Percentiles rank a stretch among this genome's conserved stretches.
Evolutionary conservation across 2,797 vertebrate genomes (phyloP).

Genomic region (Macropus fuliginosus): DNA sequence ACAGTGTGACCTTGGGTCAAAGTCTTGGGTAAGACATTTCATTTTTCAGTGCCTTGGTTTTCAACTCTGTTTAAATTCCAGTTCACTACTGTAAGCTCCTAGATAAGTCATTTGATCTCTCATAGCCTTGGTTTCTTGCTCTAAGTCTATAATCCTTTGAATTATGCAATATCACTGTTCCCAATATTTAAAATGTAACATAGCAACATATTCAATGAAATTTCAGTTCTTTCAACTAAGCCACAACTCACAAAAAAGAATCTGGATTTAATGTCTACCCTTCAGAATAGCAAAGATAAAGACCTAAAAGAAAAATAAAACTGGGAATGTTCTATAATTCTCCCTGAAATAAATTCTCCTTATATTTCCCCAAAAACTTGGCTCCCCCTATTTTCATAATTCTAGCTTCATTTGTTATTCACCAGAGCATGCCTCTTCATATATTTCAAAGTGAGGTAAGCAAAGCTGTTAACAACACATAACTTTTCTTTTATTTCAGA

Average conservation of each 20-base stretch:
- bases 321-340: conserved; percentile 39
- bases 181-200: conserved; percentile 84
- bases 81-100: neutral
- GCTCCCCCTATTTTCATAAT: neutral
- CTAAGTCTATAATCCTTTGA: neutral
- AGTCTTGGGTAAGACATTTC: neutral
- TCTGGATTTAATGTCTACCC: conserved; percentile 19
- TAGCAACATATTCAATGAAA: conserved; percentile 80
- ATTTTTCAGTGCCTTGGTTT: neutral
- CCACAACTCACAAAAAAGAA: neutral
- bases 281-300: conserved; percentile 38
- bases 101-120: neutral
- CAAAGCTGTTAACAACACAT: neutral
- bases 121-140: neutral
- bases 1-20: neutral
- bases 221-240: conserved; percentile 48
- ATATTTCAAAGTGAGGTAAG: neutral
- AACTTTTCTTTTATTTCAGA: neutral
- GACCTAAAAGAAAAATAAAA: neutral
- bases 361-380: neutral
- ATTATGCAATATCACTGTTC: conserved; percentile 41
- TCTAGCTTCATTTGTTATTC: neutral
- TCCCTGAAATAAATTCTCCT: neutral
- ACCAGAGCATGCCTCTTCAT: neutral
- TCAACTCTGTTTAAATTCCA: neutral